Percentiles rank a stretch among this genome's conserved stretches.
Conservation (phyloP, 2,888 invertebrate species). For the Globia sparganii region DNA sequence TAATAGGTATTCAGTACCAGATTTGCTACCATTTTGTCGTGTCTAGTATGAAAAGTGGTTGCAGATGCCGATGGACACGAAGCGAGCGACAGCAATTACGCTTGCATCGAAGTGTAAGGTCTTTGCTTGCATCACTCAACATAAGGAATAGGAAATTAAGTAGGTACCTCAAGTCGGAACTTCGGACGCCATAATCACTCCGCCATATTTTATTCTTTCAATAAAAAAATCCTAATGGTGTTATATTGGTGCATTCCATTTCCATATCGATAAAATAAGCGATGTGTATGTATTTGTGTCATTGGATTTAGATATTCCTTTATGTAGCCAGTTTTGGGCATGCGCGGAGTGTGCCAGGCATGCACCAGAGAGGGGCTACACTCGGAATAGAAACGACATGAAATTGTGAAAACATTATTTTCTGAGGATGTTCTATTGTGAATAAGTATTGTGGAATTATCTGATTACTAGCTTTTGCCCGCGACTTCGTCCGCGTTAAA, state of each 20-base stretch:
- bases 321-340: slow-evolving; percentile 48
- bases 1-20: background rate
- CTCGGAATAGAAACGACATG: slow-evolving; percentile 38
- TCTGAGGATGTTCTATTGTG: slow-evolving; percentile 5
- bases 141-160: slow-evolving; percentile 2
- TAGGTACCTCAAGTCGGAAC: background rate
- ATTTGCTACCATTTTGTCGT: background rate
- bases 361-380: slow-evolving; percentile 12
- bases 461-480: background rate
- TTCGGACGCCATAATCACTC: slow-evolving; percentile 4
- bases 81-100: too few species aligned
- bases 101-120: too few species aligned
- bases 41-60: background rate
- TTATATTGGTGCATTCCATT: slow-evolving; percentile 3
- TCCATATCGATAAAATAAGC: slow-evolving; percentile 29
- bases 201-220: background rate
- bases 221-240: background rate
- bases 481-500: background rate
- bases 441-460: slow-evolving; percentile 36
- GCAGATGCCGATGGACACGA: background rate
- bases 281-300: slow-evolving; percentile 41
- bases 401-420: slow-evolving; percentile 30
- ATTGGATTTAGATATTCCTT: slow-evolving; percentile 36
- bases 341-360: slow-evolving; percentile 25
- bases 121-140: background rate